Evolutionary conservation across 2,113 vertebrate genomes (phyloP), one percentile per base, ranked within the genome.

Genomic region (Acanthisitta chloris): DNA sequence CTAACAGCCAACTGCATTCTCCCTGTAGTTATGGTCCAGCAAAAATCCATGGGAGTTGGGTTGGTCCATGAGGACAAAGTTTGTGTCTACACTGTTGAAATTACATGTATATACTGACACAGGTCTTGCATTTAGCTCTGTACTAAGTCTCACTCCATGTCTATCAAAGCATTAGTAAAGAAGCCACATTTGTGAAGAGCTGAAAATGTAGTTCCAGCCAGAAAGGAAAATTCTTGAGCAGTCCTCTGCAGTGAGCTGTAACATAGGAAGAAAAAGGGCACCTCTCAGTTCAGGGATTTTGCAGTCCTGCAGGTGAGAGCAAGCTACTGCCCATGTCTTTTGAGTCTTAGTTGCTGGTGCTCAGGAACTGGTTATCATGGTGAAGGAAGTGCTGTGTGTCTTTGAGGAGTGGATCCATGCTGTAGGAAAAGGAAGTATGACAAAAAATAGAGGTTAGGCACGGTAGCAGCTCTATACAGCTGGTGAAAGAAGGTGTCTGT

Each of bases 381-480:
- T 31, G 61, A 83, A 88, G 54, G 88, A 86, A 81, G 58, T 1
- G 0, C 36, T 58, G 21, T 29, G 45, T 78, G 17, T 40, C 43
- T 82, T 67, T 85, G 74, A 93, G 70, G 54, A 77, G 33, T 0
- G 2, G 72, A 81, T 49, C 38, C 42, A 3, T 54, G 55, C 72
- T 66, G 71, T 64, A 36, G 29, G 61, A 52, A 48, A 88, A 90
- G 52, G 61, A 73, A 73, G 26, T 24, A 16, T 26, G 55, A 67
- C 45, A 54, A 64, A 86, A 81, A 85, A 8, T 28, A 21, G 17
- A 12, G 0, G 0, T 18, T 2, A 1, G 14, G 40, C 38, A 24
- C 0, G 0, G 58, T 31, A 58, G 29, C 66, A 54, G 29, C 1
- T 1, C 45, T 65, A 0, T 58, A 33, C 48, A 21, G 59, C 80